phyloP scores from a whole-genome alignment of 1,140 invertebrate species.

The Lucilia sericata region DNA sequence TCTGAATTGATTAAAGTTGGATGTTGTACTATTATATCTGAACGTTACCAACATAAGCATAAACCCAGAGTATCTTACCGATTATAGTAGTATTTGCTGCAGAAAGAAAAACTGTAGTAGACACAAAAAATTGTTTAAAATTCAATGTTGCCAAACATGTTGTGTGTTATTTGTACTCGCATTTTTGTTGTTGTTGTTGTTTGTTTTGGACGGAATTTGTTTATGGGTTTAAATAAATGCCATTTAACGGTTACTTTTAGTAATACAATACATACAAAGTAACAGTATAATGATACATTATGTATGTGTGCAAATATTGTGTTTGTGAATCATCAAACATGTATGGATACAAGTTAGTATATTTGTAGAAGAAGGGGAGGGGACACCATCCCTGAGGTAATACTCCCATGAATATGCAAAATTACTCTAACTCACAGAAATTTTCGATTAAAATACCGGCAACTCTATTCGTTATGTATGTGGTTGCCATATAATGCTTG shows the following conservation, averaged over 20 bases:
- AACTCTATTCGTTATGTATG: background rate
- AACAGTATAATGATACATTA: background rate
- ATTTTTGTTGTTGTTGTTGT: background rate
- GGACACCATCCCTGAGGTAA: background rate
- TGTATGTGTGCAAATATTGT: background rate
- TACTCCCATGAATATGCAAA: background rate
- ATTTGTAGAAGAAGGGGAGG: too few relatives aligned
- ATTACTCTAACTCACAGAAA: background rate
- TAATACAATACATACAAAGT: background rate
- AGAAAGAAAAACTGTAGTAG: background rate
- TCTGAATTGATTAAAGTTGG: too few relatives aligned
- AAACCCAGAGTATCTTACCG: too few relatives aligned
- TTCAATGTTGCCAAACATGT: conserved; percentile 29
- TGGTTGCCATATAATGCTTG: background rate
- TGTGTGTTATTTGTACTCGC: background rate
- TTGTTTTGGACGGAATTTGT: conserved; percentile 9
- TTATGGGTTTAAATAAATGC: conserved; percentile 11
- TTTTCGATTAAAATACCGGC: background rate
- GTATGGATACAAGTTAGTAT: background rate
- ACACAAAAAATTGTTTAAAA: conserved; percentile 10
- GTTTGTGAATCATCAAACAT: background rate
- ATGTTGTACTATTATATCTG: too few relatives aligned
- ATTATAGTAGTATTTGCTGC: too few relatives aligned
- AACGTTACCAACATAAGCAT: too few relatives aligned
- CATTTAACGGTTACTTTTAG: background rate